Evolutionary conservation across 37 sponge, comb jelly and placozoan genomes (phyloP).

Genomic region (Chondrilla cf. caribensis): DNA sequence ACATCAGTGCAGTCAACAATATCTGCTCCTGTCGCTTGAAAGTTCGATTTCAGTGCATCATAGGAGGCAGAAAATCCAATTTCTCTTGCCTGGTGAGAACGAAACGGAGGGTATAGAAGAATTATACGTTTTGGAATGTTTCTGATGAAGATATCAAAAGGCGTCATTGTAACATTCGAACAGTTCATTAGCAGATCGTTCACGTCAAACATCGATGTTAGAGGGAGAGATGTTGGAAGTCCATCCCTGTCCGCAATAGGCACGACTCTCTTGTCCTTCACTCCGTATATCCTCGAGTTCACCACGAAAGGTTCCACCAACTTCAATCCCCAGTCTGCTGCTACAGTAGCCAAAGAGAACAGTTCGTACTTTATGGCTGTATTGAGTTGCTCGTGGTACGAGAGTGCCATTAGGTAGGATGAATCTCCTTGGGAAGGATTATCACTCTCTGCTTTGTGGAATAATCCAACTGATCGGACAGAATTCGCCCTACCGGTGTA

Average conservation of each 20-base stretch:
- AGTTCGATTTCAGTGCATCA: neutral
- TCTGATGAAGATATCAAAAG: neutral
- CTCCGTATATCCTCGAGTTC: conserved; percentile 32
- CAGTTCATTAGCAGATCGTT: neutral
- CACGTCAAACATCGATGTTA: neutral
- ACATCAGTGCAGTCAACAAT: neutral
- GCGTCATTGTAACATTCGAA: neutral
- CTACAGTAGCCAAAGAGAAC: conserved; percentile 28
- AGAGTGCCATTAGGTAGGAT: conserved; percentile 37
- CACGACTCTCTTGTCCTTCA: neutral
- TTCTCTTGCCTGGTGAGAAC: neutral
- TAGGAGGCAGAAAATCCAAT: neutral
- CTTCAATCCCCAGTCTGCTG: conserved; percentile 34
- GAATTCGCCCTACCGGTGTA: no score
- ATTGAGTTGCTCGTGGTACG: conserved; percentile 46
- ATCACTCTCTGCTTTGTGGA: no score
- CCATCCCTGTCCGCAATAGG: neutral
- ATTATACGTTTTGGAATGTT: neutral
- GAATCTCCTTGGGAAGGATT: no score
- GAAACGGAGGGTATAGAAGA: neutral
- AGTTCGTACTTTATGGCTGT: conserved; percentile 31
- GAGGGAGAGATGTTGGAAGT: neutral
- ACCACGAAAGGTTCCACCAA: conserved; percentile 39
- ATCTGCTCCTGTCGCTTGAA: no score
- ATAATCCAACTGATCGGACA: no score